Evolutionary conservation across 2,113 vertebrate species (phyloP).

Genomic region (Dendropsophus ebraccatus): DNA sequence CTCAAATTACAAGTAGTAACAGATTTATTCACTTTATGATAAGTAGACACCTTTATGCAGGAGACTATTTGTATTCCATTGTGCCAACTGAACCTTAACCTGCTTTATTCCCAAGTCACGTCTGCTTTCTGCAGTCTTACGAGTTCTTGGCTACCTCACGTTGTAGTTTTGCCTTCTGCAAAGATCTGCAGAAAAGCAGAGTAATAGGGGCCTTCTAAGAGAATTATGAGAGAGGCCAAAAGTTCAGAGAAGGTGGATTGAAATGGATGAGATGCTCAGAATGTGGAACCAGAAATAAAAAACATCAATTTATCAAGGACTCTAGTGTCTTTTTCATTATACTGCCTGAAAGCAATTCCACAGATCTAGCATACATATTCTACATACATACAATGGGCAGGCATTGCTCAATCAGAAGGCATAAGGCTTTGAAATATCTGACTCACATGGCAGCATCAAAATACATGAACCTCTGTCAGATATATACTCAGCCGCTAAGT

Average conservation of each 20-base stretch:
- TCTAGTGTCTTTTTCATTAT: slow-evolving; percentile 32
- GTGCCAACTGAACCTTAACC: background rate
- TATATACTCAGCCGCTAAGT: background rate
- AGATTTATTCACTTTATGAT: background rate
- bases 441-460: background rate
- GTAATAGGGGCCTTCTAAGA: slow-evolving; percentile 41
- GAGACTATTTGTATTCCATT: background rate
- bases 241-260: slow-evolving; percentile 52
- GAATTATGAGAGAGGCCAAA: slow-evolving; percentile 53
- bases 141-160: slow-evolving; percentile 37
- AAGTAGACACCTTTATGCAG: background rate
- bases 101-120: slow-evolving; percentile 29
- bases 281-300: slow-evolving; percentile 51
- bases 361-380: slow-evolving; percentile 5
- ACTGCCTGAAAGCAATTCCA: background rate
- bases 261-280: slow-evolving; percentile 49
- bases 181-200: slow-evolving; percentile 49
- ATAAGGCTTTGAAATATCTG: background rate
- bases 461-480: slow-evolving; percentile 2
- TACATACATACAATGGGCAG: background rate
- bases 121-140: slow-evolving; percentile 35
- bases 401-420: background rate
- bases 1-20: background rate
- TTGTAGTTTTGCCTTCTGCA: slow-evolving; percentile 38
- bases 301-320: slow-evolving; percentile 39